phyloP scores from a whole-genome alignment of 2,113 vertebrate species.

The Chlamydotis undulata region DNA sequence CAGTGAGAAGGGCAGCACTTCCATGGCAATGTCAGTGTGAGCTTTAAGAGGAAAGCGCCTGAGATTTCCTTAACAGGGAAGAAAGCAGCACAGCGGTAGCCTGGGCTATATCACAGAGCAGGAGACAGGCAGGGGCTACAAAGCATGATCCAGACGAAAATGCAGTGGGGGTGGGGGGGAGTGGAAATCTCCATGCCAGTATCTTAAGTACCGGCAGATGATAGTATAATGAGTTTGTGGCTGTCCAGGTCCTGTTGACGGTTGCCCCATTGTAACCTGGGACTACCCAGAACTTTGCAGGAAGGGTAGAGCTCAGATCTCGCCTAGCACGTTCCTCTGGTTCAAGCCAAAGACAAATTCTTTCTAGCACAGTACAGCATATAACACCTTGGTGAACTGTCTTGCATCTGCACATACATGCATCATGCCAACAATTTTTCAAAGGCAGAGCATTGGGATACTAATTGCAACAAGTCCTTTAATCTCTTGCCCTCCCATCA shows the following conservation, averaged over 20 bases:
- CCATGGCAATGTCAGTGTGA: not conserved
- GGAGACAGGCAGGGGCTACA: not conserved
- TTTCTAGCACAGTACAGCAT: not conserved
- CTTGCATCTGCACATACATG: not conserved
- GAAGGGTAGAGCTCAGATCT: not conserved
- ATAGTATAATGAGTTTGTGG: not conserved
- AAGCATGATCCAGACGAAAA: not conserved
- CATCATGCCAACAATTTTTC: not conserved
- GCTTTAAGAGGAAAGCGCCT: not conserved
- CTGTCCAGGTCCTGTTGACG: not conserved
- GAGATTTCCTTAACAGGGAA: conserved; percentile 27
- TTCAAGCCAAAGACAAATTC: not conserved
- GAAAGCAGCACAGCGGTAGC: not conserved
- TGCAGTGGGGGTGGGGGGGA: no score
- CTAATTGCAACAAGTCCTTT: not conserved
- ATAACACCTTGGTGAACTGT: not conserved
- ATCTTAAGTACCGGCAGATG: not conserved
- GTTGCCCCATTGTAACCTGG: rapidly evolving
- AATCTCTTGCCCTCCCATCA: not conserved
- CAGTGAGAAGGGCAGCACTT: conserved; percentile 43
- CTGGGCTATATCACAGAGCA: not conserved
- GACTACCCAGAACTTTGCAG: not conserved
- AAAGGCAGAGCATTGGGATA: not conserved
- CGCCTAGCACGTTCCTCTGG: not conserved
- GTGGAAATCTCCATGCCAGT: not conserved